A percentile compares a stretch with the other conserved stretches of the same genome.
Evolutionary conservation across 2,113 vertebrate genomes (phyloP).

Genomic region (Prunella fulvescens): DNA sequence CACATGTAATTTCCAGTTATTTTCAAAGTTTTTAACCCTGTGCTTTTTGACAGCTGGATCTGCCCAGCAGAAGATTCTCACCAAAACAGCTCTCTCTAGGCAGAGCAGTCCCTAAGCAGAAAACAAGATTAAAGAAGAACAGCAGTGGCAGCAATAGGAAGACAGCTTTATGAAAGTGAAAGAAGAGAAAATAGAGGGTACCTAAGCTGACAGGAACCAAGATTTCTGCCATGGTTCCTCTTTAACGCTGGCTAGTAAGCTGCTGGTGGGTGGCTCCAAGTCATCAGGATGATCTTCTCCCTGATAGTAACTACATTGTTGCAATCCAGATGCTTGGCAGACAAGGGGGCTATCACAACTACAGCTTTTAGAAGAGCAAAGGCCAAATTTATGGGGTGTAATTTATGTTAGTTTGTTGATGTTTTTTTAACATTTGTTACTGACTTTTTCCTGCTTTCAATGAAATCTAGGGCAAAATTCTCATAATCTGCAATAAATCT

Average conservation of each 20-base stretch:
- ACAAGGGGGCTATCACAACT: neutral
- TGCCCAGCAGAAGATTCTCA: neutral
- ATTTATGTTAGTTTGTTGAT: neutral
- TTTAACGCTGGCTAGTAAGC: neutral
- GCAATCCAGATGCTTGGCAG: neutral
- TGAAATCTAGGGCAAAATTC: neutral
- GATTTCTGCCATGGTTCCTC: neutral
- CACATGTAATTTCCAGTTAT: neutral
- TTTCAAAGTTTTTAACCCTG: neutral
- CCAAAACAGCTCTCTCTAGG: neutral
- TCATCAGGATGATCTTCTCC: neutral
- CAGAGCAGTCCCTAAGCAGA: neutral
- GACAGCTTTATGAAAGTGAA: constrained; percentile 43
- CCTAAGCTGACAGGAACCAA: neutral
- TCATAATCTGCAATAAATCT: neutral
- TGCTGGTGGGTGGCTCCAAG: neutral
- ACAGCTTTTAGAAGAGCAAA: neutral
- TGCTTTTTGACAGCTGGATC: neutral
- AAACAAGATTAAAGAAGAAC: constrained; percentile 38
- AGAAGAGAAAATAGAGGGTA: constrained; percentile 8
- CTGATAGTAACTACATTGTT: neutral
- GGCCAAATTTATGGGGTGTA: neutral
- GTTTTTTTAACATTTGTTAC: neutral
- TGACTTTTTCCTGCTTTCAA: neutral
- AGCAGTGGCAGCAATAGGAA: neutral